Percentiles rank a stretch among this genome's conserved stretches.
These are phyloP conservation scores for Paramormyrops hopkinsi DNA, from an alignment of 2,797 vertebrate species.

Conservation along the genomic window DNA sequence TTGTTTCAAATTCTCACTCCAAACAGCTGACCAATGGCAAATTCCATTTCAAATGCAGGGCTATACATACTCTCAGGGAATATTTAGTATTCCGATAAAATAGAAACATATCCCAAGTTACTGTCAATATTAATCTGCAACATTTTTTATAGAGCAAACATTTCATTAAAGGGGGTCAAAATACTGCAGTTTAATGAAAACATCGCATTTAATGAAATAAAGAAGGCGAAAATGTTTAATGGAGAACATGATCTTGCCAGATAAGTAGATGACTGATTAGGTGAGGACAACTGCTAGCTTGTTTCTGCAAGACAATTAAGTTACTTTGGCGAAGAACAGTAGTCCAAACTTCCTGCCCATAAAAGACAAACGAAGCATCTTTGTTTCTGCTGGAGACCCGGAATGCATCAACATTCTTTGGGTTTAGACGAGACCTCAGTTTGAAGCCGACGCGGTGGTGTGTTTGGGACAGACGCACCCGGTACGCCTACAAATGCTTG, in stretches of 20 bases:
- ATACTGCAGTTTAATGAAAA: neutral
- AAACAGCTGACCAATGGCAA: neutral
- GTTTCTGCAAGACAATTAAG: neutral
- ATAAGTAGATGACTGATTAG: neutral
- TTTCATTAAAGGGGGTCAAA: neutral
- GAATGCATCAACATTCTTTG: constrained; percentile 11
- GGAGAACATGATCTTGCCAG: neutral
- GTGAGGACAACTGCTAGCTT: neutral
- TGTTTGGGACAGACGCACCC: neutral
- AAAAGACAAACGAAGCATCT: constrained; percentile 9
- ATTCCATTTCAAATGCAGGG: neutral
- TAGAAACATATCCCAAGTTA: neutral
- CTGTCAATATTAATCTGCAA: neutral
- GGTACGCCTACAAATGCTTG: neutral
- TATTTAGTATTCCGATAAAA: neutral
- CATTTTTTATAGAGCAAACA: neutral
- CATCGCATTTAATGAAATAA: neutral
- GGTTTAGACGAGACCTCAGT: neutral
- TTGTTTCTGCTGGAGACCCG: neutral
- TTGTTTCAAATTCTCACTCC: neutral
- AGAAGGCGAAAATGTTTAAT: neutral
- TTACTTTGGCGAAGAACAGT: neutral
- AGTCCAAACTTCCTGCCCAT: neutral
- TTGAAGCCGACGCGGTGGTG: neutral
- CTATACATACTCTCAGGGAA: neutral